Conservation (phyloP, 92 coral and sea anemone genomes). For the Porites divaricata region DNA sequence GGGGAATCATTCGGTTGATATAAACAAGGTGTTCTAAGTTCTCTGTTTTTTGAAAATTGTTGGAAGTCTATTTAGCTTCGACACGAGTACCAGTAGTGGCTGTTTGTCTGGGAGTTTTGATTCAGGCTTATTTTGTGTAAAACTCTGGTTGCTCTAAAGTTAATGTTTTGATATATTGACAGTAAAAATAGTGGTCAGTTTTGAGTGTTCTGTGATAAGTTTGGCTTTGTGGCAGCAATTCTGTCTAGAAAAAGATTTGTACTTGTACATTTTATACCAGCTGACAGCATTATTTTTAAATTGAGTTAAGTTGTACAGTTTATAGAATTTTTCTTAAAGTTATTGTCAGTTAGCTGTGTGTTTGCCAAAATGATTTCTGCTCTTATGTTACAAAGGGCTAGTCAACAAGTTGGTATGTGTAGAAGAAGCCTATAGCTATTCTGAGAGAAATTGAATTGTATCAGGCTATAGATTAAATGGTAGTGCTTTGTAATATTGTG, state of each 20-base stretch:
- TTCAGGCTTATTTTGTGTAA: background rate
- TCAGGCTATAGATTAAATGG: slow-evolving; percentile 16
- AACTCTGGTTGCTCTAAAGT: background rate
- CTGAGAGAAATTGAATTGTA: slow-evolving; percentile 34
- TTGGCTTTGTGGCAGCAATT: slow-evolving; percentile 19
- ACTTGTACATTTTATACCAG: slow-evolving; percentile 34
- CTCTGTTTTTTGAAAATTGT: slow-evolving; percentile 1
- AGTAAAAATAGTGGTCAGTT: background rate
- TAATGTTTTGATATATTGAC: slow-evolving; percentile 12
- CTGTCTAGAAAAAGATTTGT: slow-evolving; percentile 21
- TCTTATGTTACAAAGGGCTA: background rate
- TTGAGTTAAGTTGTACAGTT: slow-evolving; percentile 16
- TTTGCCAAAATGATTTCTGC: background rate
- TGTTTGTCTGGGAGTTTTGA: background rate
- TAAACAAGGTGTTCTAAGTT: background rate
- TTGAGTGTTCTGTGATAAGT: slow-evolving; percentile 1
- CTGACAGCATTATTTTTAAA: slow-evolving; percentile 36
- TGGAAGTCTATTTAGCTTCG: background rate
- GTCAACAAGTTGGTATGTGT: slow-evolving; percentile 12
- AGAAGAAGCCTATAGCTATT: slow-evolving; percentile 19
- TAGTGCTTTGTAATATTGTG: slow-evolving; percentile 33
- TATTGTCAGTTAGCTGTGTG: background rate
- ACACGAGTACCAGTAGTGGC: slow-evolving; percentile 11
- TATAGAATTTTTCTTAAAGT: background rate
- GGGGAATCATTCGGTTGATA: background rate